These are phyloP conservation scores for Limnephilus lunatus DNA, from an alignment of 2,888 invertebrate genomes.

Conservation along the genomic window DNA sequence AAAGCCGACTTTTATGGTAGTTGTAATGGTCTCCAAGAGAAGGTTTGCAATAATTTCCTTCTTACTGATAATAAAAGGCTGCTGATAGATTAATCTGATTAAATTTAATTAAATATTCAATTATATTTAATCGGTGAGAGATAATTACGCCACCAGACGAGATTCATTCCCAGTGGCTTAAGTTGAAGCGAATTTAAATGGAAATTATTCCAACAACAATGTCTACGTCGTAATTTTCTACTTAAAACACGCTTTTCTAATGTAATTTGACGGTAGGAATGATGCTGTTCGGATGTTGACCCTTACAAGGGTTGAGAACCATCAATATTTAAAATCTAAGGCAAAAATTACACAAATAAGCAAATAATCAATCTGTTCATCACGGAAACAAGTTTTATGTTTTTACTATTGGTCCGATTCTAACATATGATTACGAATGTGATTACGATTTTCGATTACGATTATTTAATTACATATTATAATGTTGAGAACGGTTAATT, in stretches of 20 bases:
- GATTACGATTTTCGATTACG: too few relatives aligned
- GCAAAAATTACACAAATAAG: neutral
- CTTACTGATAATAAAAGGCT: neutral
- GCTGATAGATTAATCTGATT: conserved; percentile 25
- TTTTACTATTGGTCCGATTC: too few relatives aligned
- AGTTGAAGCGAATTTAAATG: neutral
- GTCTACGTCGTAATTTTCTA: neutral
- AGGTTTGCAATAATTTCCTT: neutral
- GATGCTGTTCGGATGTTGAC: neutral
- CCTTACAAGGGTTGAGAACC: neutral
- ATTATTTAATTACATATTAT: too few relatives aligned
- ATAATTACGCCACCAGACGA: conserved; percentile 18
- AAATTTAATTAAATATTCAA: conserved; percentile 32
- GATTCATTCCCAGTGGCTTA: neutral
- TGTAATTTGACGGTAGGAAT: neutral
- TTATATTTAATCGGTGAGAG: conserved; percentile 26
- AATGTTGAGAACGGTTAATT: too few relatives aligned
- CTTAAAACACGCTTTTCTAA: conserved; percentile 3
- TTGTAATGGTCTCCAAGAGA: neutral
- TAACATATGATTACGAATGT: too few relatives aligned
- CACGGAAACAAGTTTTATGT: neutral
- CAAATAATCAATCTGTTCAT: neutral
- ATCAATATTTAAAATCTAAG: neutral
- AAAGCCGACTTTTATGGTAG: neutral
- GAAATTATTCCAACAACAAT: neutral